These are phyloP conservation scores for Rhinopomastus cyanomelas DNA, from an alignment of 2,113 vertebrate genomes.

Conservation along the genomic window DNA sequence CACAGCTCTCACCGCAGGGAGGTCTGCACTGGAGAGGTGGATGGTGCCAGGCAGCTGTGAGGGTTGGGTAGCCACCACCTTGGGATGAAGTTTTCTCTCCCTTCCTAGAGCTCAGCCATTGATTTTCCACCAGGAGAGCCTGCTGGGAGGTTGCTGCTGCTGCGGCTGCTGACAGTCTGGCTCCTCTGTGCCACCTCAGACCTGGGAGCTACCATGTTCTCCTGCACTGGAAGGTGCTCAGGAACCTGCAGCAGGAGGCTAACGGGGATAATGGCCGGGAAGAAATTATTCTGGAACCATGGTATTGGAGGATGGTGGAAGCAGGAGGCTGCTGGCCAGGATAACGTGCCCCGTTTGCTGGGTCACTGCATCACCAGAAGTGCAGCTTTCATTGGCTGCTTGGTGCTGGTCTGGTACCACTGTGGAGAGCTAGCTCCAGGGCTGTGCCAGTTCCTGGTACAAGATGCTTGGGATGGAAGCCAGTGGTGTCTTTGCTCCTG, in stretches of 20 bases:
- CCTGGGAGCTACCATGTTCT: background rate
- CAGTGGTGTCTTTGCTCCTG: accelerated
- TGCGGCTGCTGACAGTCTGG: background rate
- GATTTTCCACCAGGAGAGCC: background rate
- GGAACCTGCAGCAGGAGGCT: background rate
- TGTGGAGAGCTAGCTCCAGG: background rate
- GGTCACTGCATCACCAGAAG: background rate
- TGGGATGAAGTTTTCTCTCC: background rate
- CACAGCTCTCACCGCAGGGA: background rate
- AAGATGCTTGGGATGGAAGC: background rate
- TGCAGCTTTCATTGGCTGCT: accelerated
- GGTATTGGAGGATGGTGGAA: background rate
- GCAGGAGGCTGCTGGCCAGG: background rate
- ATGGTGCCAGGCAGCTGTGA: background rate
- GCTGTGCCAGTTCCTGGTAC: background rate
- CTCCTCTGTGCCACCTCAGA: background rate
- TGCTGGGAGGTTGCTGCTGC: background rate
- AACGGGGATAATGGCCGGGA: background rate
- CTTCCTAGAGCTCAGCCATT: background rate
- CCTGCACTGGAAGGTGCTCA: background rate
- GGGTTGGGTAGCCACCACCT: accelerated
- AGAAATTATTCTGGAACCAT: background rate
- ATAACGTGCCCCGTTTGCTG: background rate
- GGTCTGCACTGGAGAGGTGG: background rate
- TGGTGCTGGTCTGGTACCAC: background rate